phyloP scores from a whole-genome alignment of 2,888 invertebrate genomes.

The Coelopa pilipes region DNA sequence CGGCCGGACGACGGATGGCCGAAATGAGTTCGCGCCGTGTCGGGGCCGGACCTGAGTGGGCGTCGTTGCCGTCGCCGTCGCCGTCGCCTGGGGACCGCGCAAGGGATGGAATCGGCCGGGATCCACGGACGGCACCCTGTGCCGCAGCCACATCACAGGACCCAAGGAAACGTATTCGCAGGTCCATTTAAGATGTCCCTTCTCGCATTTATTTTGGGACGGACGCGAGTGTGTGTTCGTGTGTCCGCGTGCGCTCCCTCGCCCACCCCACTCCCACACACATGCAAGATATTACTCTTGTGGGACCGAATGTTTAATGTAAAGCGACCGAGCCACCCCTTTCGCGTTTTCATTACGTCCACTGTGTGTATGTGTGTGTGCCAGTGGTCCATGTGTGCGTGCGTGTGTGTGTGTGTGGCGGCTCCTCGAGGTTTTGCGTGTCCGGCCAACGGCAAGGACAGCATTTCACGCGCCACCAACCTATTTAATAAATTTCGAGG shows the following conservation, averaged over 20 bases:
- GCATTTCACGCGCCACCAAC: constrained; percentile 44
- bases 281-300: constrained; percentile 28
- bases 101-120: too few species aligned
- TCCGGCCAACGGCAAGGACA: constrained; percentile 36
- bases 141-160: constrained; percentile 3
- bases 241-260: background rate
- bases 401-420: constrained; percentile 20
- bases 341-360: constrained; percentile 35
- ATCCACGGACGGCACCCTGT: constrained; percentile 8
- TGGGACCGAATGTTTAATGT: constrained; percentile 31
- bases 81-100: too few species aligned
- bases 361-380: constrained; percentile 14
- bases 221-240: constrained; percentile 8
- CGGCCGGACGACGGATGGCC: too few species aligned
- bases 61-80: too few species aligned
- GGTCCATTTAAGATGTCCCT: constrained; percentile 33
- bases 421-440: constrained; percentile 24
- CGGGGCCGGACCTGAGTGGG: too few species aligned
- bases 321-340: constrained; percentile 34
- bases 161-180: constrained; percentile 19
- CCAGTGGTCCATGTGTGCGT: background rate
- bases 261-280: constrained; percentile 13
- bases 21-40: too few species aligned
- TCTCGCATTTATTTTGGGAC: constrained; percentile 29
- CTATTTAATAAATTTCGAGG: constrained; percentile 41